Evolutionary conservation across 2,888 invertebrate genomes (phyloP).

Genomic region (Aphidius colemani): DNA sequence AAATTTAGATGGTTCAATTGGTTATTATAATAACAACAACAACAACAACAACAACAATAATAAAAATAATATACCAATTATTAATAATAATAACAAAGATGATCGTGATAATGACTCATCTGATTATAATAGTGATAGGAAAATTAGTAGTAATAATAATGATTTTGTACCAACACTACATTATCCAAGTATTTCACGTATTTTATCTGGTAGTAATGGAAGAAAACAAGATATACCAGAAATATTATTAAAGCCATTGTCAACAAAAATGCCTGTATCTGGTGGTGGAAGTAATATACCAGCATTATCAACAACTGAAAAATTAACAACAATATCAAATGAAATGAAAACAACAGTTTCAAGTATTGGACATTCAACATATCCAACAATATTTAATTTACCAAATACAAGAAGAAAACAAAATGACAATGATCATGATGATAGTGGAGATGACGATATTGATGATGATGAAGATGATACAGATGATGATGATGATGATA

Average conservation of each 20-base stretch:
- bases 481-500: conserved; percentile 42
- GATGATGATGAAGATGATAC: conserved; percentile 31
- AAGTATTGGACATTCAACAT: conserved; percentile 41
- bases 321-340: conserved; percentile 37
- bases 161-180: conserved; percentile 75
- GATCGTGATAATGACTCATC: conserved; percentile 37
- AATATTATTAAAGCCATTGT: conserved; percentile 66
- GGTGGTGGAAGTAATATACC: conserved; percentile 53
- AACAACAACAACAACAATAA: too few relatives aligned
- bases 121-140: conserved; percentile 38
- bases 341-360: conserved; percentile 40
- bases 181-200: conserved; percentile 82
- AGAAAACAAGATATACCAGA: conserved; percentile 82
- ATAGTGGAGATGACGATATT: conserved; percentile 28
- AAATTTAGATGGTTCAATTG: conserved; percentile 39
- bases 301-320: conserved; percentile 57
- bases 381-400: conserved; percentile 56
- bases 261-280: conserved; percentile 48
- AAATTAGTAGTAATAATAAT: conserved; percentile 62
- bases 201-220: conserved; percentile 84
- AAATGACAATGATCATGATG: too few relatives aligned
- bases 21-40: background rate
- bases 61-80: conserved; percentile 37
- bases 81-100: conserved; percentile 46
- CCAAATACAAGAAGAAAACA: conserved; percentile 52